Evolutionary conservation across 2,113 vertebrate genomes (phyloP).

Genomic region (Circaetus gallicus): DNA sequence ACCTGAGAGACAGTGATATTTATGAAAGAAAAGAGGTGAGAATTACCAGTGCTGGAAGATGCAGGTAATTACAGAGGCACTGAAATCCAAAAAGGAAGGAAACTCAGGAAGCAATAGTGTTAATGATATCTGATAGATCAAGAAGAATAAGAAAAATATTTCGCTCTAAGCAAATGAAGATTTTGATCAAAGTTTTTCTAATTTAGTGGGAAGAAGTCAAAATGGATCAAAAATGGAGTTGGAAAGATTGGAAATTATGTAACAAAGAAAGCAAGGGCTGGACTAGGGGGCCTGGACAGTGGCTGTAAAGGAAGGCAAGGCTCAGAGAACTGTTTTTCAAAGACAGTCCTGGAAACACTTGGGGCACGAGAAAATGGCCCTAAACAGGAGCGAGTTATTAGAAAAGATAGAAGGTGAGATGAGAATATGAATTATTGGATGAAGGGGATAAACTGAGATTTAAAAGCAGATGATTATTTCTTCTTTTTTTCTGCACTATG

Average conservation of each 20-base stretch:
- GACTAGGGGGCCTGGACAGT: background rate
- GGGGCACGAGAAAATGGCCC: background rate
- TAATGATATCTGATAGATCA: background rate
- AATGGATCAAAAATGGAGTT: background rate
- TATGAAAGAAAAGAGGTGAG: background rate
- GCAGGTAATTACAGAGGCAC: background rate
- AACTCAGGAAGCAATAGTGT: background rate
- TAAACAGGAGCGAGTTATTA: background rate
- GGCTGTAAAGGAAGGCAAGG: background rate
- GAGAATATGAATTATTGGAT: background rate
- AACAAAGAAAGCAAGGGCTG: background rate
- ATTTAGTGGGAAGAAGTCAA: background rate
- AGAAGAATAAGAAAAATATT: background rate
- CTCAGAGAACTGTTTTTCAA: background rate
- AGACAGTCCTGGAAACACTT: background rate
- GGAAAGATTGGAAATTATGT: background rate
- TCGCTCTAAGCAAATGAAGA: background rate
- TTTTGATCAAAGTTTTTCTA: background rate
- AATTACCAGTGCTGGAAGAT: background rate
- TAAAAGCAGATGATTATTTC: background rate
- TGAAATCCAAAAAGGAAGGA: background rate
- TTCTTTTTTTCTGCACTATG: background rate
- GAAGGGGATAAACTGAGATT: background rate
- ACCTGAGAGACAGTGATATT: background rate
- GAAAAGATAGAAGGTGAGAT: background rate